Evolutionary conservation across 2,888 invertebrate species (phyloP).

Genomic region (Phoronis australis): DNA sequence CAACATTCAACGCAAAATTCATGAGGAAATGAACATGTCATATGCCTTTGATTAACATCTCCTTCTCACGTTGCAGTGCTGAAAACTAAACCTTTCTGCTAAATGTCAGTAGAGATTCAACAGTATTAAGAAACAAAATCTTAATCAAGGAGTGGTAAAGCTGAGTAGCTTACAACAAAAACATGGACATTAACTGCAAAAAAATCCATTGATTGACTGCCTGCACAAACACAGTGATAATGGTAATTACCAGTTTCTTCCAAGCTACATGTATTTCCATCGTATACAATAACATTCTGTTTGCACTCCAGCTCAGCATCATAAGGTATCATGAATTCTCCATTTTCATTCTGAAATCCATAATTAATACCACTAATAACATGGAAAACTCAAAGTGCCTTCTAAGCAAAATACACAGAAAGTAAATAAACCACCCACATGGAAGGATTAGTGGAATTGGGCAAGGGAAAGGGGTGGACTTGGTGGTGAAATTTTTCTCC

Average conservation of each 20-base stretch:
- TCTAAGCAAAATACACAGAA: background rate
- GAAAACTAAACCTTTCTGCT: too few species aligned
- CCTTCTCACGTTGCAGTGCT: too few species aligned
- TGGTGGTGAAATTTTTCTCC: background rate
- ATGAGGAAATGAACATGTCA: too few species aligned
- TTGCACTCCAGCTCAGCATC: slow-evolving; percentile 52
- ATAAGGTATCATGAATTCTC: slow-evolving; percentile 41
- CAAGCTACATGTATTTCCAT: slow-evolving; percentile 24
- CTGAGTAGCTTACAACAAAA: too few species aligned
- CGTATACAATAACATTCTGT: slow-evolving; percentile 49
- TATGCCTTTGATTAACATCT: too few species aligned
- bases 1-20: too few species aligned
- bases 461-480: too few species aligned
- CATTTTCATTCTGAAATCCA: slow-evolving; percentile 31
- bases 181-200: background rate
- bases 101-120: too few species aligned
- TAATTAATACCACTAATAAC: background rate
- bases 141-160: too few species aligned
- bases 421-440: background rate
- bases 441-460: too few species aligned
- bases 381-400: background rate
- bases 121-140: too few species aligned
- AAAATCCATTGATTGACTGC: background rate
- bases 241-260: background rate
- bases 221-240: background rate